Percentiles rank a stretch among this genome's conserved stretches.
phyloP scores from a whole-genome alignment of 2,797 vertebrate genomes.

The Chiloscyllium punctatum region DNA sequence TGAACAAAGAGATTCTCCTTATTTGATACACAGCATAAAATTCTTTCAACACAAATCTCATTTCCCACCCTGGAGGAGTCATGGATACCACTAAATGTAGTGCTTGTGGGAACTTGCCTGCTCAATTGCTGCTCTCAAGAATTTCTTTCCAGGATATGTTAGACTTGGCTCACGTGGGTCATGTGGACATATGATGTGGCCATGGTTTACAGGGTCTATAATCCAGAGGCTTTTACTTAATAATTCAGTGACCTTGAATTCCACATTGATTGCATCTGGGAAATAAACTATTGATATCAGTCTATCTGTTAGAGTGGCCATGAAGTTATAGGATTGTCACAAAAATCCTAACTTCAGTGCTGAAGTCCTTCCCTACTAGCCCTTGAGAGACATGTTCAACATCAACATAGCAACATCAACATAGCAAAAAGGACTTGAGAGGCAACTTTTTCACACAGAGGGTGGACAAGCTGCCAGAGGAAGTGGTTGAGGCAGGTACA shows the following conservation, averaged over 20 bases:
- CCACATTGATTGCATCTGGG: background rate
- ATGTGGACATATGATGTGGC: background rate
- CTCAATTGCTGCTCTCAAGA: background rate
- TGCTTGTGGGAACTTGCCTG: background rate
- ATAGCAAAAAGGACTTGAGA: no score
- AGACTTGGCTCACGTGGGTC: background rate
- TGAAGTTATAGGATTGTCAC: background rate
- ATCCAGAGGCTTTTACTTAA: background rate
- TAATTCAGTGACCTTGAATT: background rate
- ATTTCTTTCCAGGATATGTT: background rate
- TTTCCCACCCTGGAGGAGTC: background rate
- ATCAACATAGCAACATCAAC: background rate
- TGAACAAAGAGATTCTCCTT: background rate
- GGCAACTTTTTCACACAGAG: no score
- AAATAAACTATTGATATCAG: background rate
- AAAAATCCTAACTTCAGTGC: background rate
- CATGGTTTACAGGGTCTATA: background rate
- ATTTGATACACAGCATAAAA: background rate
- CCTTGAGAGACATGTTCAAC: background rate
- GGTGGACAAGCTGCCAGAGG: no score
- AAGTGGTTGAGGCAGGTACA: no score
- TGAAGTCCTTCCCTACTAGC: background rate
- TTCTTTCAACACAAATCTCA: background rate
- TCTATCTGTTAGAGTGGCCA: background rate
- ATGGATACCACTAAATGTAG: background rate